Evolutionary conservation across 2,888 invertebrate species (phyloP), one percentile per base, ranked within the genome.

Genomic region (Dioctria rufipes): DNA sequence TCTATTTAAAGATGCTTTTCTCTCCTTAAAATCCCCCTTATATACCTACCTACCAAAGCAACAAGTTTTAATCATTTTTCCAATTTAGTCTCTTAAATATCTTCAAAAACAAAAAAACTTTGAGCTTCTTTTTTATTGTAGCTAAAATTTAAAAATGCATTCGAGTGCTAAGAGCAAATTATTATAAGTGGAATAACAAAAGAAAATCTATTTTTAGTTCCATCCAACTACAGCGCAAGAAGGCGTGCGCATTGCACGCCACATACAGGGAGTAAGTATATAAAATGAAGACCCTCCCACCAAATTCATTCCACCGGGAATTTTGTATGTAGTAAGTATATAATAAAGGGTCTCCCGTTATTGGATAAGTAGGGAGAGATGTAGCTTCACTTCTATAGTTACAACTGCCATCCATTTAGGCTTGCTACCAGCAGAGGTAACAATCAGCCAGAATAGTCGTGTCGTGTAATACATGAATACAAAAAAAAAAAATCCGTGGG

Each of bases 181-280:
- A 69, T 69, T 51, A 39, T 37, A 69, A 25, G 25, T 25, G 25
- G 25, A 25, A 39, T 25, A 69, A 51, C 67, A 43, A 37, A 37
- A 69, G 49, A 69, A 25, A 69, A 69, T 69, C 51, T 69, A 25
- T 25, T 25, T 25, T 25, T 25, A 51, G 37, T 39, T 37, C 73
- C 42, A 51, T 9, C 73, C 73, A 73, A 73, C 58, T 73, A 73
- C 58, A 42, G 6, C 8, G 3, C 11, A 13, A 8, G 73, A 60
- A 39, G 73, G 73, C 73, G 73, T 73, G 73, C 73, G 73, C 73
- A 73, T 8, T 13, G 58, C 42, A n/a, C 54, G 73, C 73, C 73
- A 73, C 42, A 58, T 73, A 9, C n/a, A 71, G 51, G 9, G 8
- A n/a, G 11, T 11, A 8, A 54, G 6, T 73, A 73, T 42, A 73